phyloP scores from a whole-genome alignment of 2,797 vertebrate genomes.

The Labeo calbasu region DNA sequence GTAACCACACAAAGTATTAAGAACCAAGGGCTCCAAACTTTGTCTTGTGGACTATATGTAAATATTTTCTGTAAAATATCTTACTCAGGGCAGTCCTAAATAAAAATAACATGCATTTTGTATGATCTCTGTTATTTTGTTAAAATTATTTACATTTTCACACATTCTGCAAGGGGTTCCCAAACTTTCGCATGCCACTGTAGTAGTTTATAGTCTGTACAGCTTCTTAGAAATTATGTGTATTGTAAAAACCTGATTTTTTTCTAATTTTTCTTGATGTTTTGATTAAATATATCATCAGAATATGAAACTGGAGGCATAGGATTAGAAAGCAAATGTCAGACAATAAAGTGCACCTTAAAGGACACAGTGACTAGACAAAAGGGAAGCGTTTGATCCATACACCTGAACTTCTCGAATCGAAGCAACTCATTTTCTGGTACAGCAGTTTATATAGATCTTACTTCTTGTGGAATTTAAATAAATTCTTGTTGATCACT shows the following conservation, averaged over 20 bases:
- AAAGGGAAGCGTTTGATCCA: background rate
- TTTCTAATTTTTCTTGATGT: background rate
- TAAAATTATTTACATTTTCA: too few relatives aligned
- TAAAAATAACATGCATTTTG: too few relatives aligned
- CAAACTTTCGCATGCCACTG: too few relatives aligned
- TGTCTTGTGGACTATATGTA: too few relatives aligned
- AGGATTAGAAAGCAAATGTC: background rate
- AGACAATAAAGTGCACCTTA: background rate
- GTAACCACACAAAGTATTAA: too few relatives aligned
- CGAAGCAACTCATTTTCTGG: background rate
- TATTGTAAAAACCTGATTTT: background rate
- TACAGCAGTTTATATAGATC: slow-evolving; percentile 15
- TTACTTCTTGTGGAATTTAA: background rate
- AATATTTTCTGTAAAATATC: too few relatives aligned
- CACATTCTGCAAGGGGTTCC: too few relatives aligned
- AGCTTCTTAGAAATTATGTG: background rate
- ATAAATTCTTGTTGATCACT: background rate
- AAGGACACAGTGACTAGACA: background rate
- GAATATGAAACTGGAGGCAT: background rate
- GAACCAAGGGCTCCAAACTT: too few relatives aligned
- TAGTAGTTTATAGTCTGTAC: too few relatives aligned
- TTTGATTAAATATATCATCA: background rate
- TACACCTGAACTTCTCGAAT: background rate
- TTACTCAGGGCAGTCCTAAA: too few relatives aligned
- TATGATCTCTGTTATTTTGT: too few relatives aligned